phyloP scores from a whole-genome alignment of 2,113 vertebrate genomes.

The Lontra canadensis region DNA sequence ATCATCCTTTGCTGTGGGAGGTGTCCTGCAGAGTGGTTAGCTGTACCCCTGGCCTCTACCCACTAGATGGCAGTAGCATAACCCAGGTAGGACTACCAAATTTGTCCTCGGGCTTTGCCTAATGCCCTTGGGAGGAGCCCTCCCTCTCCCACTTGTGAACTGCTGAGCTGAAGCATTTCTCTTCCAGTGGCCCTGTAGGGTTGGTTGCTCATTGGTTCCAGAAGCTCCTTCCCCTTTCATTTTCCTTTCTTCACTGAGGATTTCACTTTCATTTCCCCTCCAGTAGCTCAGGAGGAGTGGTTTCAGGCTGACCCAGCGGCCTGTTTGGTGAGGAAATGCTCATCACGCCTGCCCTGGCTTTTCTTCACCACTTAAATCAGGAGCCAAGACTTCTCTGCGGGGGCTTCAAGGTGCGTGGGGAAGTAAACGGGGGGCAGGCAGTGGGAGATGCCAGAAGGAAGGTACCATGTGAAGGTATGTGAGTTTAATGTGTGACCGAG shows the following conservation, averaged over 20 bases:
- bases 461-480: neutral
- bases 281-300: neutral
- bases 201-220: neutral
- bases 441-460: neutral
- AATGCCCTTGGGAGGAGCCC: neutral
- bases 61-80: neutral
- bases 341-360: neutral
- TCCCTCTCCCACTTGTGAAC: neutral
- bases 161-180: neutral
- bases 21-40: neutral
- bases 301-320: neutral
- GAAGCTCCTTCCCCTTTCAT: neutral
- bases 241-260: neutral
- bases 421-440: neutral
- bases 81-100: neutral
- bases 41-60: neutral
- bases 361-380: neutral
- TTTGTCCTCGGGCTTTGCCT: neutral
- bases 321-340: neutral
- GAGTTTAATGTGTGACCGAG: neutral
- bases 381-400: neutral
- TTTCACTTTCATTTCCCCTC: constrained; percentile 65
- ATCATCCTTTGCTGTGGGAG: neutral
- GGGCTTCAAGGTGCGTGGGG: neutral
- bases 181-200: neutral